Conservation (phyloP, 2,888 invertebrate species). For the Drosophila antonietae region DNA sequence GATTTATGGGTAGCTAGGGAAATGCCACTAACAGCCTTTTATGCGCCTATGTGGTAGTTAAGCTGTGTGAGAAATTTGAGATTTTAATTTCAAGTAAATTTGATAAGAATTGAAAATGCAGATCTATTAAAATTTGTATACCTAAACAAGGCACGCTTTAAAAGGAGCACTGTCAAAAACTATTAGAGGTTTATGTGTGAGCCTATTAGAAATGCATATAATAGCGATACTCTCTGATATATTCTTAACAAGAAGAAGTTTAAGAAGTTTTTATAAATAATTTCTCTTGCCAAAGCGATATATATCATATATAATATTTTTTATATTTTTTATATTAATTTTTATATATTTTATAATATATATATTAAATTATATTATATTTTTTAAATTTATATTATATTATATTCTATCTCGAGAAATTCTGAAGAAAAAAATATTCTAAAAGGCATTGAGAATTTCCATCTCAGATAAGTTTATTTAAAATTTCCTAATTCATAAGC, state of each 20-base stretch:
- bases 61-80: slow-evolving; percentile 50
- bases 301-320: neutral
- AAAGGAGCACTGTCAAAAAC: neutral
- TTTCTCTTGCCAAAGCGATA: neutral
- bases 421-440: too few relatives aligned
- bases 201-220: neutral
- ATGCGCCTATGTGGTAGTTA: slow-evolving; percentile 18
- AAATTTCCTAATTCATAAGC: too few relatives aligned
- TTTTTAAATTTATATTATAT: neutral
- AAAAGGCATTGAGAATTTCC: too few relatives aligned
- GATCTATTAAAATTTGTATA: neutral
- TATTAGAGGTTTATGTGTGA: neutral
- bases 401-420: too few relatives aligned
- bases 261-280: neutral
- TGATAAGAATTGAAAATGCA: slow-evolving; percentile 2
- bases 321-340: too few relatives aligned
- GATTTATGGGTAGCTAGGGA: slow-evolving; percentile 46
- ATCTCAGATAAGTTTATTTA: too few relatives aligned
- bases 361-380: too few relatives aligned
- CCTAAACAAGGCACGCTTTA: slow-evolving; percentile 1
- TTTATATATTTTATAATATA: too few relatives aligned
- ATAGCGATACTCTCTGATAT: neutral
- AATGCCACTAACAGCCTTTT: slow-evolving; percentile 25
- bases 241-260: neutral
- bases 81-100: neutral